Evolutionary conservation across 2,797 vertebrate species (phyloP), one percentile per base, ranked within the genome.

Genomic region (Hozukius guyotensis): DNA sequence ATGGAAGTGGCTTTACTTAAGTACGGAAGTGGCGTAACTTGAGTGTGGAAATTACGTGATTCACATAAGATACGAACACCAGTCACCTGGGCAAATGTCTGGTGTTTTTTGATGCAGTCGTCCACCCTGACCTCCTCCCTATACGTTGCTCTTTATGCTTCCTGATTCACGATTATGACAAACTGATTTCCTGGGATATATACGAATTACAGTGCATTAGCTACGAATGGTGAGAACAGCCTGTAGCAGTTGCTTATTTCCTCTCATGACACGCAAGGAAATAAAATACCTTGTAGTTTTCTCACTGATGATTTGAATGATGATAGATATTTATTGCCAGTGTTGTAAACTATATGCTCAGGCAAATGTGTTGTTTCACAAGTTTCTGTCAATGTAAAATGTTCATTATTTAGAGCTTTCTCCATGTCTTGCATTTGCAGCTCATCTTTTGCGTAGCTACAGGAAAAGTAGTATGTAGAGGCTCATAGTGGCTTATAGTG

Each of bases 181-280:
- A 46, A 46, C 14, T 46, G 42, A 46, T 42, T 42, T 42, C 0
- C 6, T 6, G 38, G 13, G 38, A 42, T 1, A 16, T 46, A 8
- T 16, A 46, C 3, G 6, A 46, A 18, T 18, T 18, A 46, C 42
- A 46, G 42, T 2, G 0, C 0, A 18, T 46, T 46, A 46, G 0
- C 42, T 46, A 46, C 38, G 0, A 46, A 46, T 0, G 1, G 6
- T 46, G 8, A 20, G 0, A 52, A 52, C 20, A 4, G 46, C 46
- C 3, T 20, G 46, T 36, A 36, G 10, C 34, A 42, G 31, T 2
- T 72, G 70, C n/a, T 49, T 32, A 22, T 59, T 71, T 61, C 25
- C 59, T 31, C 2, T 62, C 18, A 31, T 16, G 32, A 36, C 20
- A 24, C 0, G 60, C 3, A 36, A 14, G 32, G 7, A 22, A 63